These are phyloP conservation scores for Epiblema foenella DNA, from an alignment of 2,888 invertebrate species.

Conservation along the genomic window DNA sequence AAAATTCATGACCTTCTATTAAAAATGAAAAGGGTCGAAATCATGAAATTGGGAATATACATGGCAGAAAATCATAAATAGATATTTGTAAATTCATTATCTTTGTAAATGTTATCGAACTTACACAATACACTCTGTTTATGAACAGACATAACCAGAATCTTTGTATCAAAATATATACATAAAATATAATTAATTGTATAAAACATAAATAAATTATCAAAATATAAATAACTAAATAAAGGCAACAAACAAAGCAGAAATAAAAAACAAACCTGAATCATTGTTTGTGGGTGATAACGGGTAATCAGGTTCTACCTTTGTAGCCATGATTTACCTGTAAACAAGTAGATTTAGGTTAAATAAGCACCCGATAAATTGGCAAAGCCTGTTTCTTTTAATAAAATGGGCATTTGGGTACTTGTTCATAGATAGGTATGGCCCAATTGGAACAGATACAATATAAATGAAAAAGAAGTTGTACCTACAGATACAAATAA, in stretches of 20 bases:
- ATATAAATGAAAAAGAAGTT: background rate
- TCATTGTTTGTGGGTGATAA: constrained; percentile 75
- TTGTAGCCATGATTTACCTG: constrained; percentile 81
- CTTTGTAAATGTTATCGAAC: too few species aligned
- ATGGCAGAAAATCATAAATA: too few species aligned
- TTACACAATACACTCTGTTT: too few species aligned
- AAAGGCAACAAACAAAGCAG: constrained; percentile 22
- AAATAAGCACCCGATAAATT: constrained; percentile 11
- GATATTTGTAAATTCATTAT: too few species aligned
- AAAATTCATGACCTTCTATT: too few species aligned
- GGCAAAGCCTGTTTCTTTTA: background rate
- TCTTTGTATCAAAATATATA: background rate
- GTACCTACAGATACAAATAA: background rate
- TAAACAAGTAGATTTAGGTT: constrained; percentile 65
- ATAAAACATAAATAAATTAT: too few species aligned
- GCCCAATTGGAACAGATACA: background rate
- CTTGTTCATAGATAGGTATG: background rate
- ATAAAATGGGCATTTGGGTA: background rate
- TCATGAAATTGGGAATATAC: background rate
- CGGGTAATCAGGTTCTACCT: constrained; percentile 72
- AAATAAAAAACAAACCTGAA: constrained; percentile 71
- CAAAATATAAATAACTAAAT: too few species aligned
- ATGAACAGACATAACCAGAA: too few species aligned
- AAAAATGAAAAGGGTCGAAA: background rate
- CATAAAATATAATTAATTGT: background rate